Evolutionary conservation across 2,888 invertebrate species (phyloP).

Genomic region (Drosophila quinaria): DNA sequence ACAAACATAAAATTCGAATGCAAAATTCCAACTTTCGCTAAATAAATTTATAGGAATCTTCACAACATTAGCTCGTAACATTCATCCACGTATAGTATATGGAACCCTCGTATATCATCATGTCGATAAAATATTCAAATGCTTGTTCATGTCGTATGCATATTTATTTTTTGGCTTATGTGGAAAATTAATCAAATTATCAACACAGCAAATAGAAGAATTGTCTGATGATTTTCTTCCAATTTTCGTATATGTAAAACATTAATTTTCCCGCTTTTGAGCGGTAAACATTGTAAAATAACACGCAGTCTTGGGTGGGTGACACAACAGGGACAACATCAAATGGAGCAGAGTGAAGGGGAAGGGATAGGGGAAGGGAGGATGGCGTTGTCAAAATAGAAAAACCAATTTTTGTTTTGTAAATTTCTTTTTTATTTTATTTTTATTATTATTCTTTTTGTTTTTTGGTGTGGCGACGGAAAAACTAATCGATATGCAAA

Average conservation of each 20-base stretch:
- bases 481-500: slow-evolving; percentile 77
- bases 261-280: slow-evolving; percentile 25
- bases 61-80: not conserved
- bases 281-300: slow-evolving; percentile 35
- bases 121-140: slow-evolving; percentile 21
- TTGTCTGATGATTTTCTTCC: not conserved
- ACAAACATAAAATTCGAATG: too few relatives aligned
- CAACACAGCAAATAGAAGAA: slow-evolving; percentile 12
- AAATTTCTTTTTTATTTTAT: not conserved
- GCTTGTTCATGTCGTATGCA: slow-evolving; percentile 14
- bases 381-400: slow-evolving; percentile 40
- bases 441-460: not conserved
- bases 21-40: not conserved
- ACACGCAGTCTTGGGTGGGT: slow-evolving; percentile 19
- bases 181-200: slow-evolving; percentile 65
- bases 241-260: slow-evolving; percentile 1
- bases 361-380: not conserved
- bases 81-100: not conserved
- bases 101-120: not conserved
- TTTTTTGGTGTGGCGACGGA: slow-evolving; percentile 41
- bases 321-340: not conserved
- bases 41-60: not conserved
- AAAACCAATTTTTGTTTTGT: slow-evolving; percentile 26
- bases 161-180: slow-evolving; percentile 21
- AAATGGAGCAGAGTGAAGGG: not conserved